Evolutionary conservation across 2,113 vertebrate genomes (phyloP).

Genomic region (Henicopernis longicauda): DNA sequence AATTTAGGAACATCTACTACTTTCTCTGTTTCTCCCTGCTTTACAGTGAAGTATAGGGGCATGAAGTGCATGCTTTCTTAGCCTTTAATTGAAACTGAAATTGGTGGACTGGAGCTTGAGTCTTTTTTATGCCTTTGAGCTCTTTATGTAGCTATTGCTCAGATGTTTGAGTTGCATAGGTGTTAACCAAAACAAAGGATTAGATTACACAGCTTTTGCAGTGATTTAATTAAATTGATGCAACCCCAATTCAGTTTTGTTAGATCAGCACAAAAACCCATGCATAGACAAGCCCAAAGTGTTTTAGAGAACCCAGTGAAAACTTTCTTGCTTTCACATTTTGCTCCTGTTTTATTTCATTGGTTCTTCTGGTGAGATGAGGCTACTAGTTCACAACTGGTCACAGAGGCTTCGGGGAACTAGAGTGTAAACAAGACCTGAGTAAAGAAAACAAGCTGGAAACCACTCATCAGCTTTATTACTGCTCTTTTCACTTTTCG

Average conservation of each 20-base stretch:
- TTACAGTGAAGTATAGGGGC: neutral
- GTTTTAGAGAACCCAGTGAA: neutral
- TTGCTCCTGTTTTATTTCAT: neutral
- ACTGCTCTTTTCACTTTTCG: neutral
- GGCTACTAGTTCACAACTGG: neutral
- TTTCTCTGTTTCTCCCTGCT: neutral
- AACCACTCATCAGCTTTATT: neutral
- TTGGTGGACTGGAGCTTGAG: neutral
- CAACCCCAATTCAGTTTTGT: neutral
- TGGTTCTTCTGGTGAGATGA: neutral
- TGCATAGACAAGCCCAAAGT: neutral
- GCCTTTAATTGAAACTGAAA: neutral
- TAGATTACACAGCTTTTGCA: neutral
- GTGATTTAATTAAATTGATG: conserved; percentile 3
- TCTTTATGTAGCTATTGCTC: neutral
- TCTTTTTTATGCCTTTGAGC: neutral
- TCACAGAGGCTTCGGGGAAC: neutral
- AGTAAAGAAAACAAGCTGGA: neutral
- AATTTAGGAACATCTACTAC: neutral
- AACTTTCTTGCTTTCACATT: neutral
- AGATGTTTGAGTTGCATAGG: neutral
- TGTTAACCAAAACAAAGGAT: conserved; percentile 11
- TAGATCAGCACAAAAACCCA: neutral
- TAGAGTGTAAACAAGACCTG: neutral
- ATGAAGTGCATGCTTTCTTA: neutral